Conservation (phyloP, 2,113 vertebrate species). For the Scomber japonicus region DNA sequence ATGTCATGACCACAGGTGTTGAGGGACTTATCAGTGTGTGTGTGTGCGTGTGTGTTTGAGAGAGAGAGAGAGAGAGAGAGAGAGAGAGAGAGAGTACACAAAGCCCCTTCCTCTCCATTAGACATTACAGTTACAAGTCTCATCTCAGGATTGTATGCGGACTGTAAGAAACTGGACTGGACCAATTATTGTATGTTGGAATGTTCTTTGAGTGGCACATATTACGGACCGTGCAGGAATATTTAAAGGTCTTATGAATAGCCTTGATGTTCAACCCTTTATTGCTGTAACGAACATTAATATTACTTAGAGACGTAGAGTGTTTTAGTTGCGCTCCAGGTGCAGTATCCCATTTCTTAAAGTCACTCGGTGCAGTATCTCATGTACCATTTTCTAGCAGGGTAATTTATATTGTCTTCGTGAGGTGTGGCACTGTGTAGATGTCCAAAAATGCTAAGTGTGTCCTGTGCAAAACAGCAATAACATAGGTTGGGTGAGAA, state of each 20-base stretch:
- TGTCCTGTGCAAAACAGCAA: conserved; percentile 71
- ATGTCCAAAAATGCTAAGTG: conserved; percentile 7
- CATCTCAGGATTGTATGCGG: conserved; percentile 82
- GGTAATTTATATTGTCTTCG: conserved; percentile 18
- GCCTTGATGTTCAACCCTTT: conserved; percentile 70
- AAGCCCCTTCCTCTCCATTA: conserved; percentile 53
- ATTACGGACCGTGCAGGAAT: conserved; percentile 64
- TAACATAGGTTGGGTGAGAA: conserved; percentile 66
- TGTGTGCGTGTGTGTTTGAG: conserved; percentile 7
- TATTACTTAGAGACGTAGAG: conserved; percentile 27
- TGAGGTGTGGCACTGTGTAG: not conserved
- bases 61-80: not conserved
- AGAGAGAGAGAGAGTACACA: not conserved
- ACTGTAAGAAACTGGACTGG: conserved; percentile 72
- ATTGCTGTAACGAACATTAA: conserved; percentile 53
- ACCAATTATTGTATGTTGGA: conserved; percentile 68
- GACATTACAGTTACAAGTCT: conserved; percentile 74
- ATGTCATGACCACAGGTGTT: conserved; percentile 43
- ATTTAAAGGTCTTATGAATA: conserved; percentile 53
- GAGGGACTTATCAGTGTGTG: conserved; percentile 54
- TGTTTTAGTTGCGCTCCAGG: conserved; percentile 63
- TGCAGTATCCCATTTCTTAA: conserved; percentile 78
- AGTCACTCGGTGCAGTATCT: conserved; percentile 24
- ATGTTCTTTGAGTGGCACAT: conserved; percentile 65
- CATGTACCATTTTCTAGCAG: conserved; percentile 61